These are phyloP conservation scores for Hippocampus barbouri DNA, from an alignment of 2,113 vertebrate species.

Conservation along the genomic window DNA sequence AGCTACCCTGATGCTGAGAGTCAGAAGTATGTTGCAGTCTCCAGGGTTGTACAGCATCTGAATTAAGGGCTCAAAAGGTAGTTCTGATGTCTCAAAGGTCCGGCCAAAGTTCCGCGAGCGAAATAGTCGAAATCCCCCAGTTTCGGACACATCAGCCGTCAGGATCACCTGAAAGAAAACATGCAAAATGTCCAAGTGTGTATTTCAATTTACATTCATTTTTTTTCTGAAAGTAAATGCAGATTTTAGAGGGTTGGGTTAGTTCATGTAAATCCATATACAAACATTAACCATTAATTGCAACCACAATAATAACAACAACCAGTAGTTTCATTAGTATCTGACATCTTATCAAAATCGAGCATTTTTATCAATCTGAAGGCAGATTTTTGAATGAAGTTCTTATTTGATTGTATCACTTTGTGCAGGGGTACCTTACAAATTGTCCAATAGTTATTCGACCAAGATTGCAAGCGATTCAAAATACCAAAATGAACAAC, in stretches of 20 bases:
- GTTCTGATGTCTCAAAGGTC: constrained; percentile 75
- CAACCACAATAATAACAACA: neutral
- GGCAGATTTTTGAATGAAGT: no score
- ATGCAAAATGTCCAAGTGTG: constrained; percentile 7
- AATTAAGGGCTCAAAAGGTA: constrained; percentile 84
- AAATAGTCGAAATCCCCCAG: constrained; percentile 78
- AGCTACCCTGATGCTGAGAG: constrained; percentile 79
- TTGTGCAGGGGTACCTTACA: no score
- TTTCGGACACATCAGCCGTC: constrained; percentile 81
- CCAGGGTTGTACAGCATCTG: constrained; percentile 83
- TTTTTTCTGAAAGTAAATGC: no score
- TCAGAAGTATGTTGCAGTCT: constrained; percentile 74
- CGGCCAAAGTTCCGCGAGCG: constrained; percentile 82
- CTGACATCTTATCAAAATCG: no score
- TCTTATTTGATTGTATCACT: no score
- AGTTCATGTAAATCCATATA: no score
- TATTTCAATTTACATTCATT: neutral
- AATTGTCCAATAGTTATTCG: neutral
- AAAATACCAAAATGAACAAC: neutral
- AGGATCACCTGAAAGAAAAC: constrained; percentile 80
- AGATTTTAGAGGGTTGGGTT: neutral
- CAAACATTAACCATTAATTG: neutral
- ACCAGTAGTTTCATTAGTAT: no score
- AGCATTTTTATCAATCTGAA: no score
- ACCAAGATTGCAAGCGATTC: neutral